phyloP scores from a whole-genome alignment of 2,797 vertebrate species.

The Gorsachius magnificus region DNA sequence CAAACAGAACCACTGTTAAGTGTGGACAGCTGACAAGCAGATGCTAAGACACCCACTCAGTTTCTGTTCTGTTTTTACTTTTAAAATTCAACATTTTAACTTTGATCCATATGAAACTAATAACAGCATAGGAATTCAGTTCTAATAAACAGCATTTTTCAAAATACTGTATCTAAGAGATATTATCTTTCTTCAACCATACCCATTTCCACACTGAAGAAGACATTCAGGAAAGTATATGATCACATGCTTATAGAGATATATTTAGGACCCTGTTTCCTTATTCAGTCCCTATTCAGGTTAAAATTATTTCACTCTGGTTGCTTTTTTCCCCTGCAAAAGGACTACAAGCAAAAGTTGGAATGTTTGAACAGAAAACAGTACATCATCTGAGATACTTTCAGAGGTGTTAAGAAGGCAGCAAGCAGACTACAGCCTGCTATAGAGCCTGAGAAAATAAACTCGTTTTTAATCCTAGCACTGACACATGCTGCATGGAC shows the following conservation, averaged over 20 bases:
- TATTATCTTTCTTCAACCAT: neutral
- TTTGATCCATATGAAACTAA: neutral
- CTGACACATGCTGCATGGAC: neutral
- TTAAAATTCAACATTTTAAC: neutral
- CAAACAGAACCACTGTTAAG: neutral
- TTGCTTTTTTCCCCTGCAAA: neutral
- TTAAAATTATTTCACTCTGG: neutral
- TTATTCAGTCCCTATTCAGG: neutral
- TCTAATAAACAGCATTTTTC: neutral
- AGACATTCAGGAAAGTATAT: neutral
- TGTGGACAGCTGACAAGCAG: slow-evolving; percentile 9
- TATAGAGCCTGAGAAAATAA: neutral
- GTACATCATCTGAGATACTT: neutral
- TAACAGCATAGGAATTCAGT: neutral
- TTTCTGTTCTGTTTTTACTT: neutral
- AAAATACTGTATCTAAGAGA: neutral
- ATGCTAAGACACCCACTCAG: neutral
- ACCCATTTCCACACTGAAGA: neutral
- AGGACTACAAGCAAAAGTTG: neutral
- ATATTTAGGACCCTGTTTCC: neutral
- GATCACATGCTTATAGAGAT: neutral
- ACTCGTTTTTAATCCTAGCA: neutral
- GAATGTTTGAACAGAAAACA: neutral
- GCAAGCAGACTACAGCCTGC: neutral
- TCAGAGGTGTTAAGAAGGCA: neutral